Conservation (phyloP, 2,797 vertebrate species). For the Peromyscus aztecus region DNA sequence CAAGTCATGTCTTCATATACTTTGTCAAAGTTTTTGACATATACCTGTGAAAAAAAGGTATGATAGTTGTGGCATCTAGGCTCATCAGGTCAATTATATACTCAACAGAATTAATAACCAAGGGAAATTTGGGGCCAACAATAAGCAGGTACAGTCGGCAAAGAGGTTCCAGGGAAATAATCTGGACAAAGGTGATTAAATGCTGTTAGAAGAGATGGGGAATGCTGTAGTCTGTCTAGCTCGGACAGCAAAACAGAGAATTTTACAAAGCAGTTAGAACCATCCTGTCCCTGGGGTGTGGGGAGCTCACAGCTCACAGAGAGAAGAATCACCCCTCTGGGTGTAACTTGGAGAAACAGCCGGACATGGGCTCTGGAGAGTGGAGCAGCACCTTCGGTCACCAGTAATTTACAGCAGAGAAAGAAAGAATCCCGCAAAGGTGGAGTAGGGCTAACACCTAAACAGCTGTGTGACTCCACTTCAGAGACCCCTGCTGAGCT, state of each 20-base stretch:
- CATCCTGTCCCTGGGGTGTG: background rate
- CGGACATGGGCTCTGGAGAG: background rate
- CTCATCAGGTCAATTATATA: background rate
- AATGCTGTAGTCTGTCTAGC: background rate
- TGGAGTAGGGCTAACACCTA: background rate
- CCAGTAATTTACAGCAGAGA: background rate
- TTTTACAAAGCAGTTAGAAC: background rate
- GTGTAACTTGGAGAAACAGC: background rate
- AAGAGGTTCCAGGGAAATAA: background rate
- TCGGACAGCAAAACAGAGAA: background rate
- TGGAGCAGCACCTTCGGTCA: background rate
- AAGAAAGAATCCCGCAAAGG: background rate
- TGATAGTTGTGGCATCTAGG: background rate
- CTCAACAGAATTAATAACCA: background rate
- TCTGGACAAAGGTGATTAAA: background rate
- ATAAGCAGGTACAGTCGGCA: background rate
- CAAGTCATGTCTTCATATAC: background rate
- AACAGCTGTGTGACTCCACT: background rate
- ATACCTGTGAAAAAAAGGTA: background rate
- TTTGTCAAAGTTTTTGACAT: background rate
- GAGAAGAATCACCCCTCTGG: background rate
- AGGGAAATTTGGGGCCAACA: background rate
- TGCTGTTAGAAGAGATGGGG: background rate
- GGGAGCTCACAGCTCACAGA: background rate
- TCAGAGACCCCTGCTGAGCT: too few relatives aligned